Base-by-base conservation (phyloP, 2,888 invertebrate species). In the Neoaliturus tenellus region DNA sequence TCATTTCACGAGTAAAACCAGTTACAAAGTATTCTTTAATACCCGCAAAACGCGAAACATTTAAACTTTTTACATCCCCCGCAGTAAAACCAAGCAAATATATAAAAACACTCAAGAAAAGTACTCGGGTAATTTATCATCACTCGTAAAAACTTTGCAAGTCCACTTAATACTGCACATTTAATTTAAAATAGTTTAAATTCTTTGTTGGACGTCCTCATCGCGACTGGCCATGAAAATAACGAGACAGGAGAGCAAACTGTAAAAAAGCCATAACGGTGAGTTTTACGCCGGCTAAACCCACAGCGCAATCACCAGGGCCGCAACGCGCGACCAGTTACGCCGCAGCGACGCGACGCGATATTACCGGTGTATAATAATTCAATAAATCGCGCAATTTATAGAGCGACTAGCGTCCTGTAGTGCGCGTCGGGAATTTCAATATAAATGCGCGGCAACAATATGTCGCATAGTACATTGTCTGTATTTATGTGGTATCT, bases 371-470 rank as follows among this genome's bases (percentile, higher is more conserved):
- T 71, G 82, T 73, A 82, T 82, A 82, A 82, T 82, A 82, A 82
- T 71, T 82, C 82, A 82, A 82, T 82, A 82, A 82, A 82, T 82
- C 71, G 82, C 39, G 82, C 73, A 82, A 82, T 82, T 82, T 82
- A 82, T 82, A 82, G 82, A 73, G 71, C n/a, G 20, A 33, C n/a
- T 41, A 28, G 69, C 28, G 73, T 75, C 73, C 78, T 20, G 78
- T 28, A 28, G 28, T 4, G 44, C 31, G 35, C 78, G 28, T 48
- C 55, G 78, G 55, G 78, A 55, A 78, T 78, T 78, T 78, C 78
- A 78, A 78, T 78, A 78, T 55, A 78, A 78, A 78, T 55, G 55
- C 28, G n/a, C 78, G 78, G 35, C 78, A 78, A 78, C 78, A 78
- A 78, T 78, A 78, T 78, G 78, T 55, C 78, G n/a, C 35, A 78